Conservation (phyloP, 1,140 invertebrate species). For the Uloborus diversus region DNA sequence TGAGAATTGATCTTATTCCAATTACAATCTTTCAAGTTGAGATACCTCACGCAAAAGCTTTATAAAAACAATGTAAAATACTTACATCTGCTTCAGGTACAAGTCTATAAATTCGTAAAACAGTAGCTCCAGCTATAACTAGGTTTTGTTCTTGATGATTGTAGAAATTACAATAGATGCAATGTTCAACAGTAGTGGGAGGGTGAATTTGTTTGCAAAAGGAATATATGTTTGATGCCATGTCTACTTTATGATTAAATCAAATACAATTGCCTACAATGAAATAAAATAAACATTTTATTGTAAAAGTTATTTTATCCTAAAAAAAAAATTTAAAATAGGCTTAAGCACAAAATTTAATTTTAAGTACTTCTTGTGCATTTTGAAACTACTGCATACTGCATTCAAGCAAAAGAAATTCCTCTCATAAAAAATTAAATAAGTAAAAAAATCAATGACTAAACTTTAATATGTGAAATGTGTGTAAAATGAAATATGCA, state of each 20-base stretch:
- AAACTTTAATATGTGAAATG: background rate
- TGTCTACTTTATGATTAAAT: background rate
- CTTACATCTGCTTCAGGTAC: constrained; percentile 77
- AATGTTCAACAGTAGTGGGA: constrained; percentile 91
- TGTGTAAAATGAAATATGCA: background rate
- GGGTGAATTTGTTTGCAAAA: constrained; percentile 91
- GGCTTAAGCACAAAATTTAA: background rate
- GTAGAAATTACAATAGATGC: constrained; percentile 94
- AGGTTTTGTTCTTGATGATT: constrained; percentile 89
- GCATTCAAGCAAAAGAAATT: background rate
- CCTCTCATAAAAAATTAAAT: background rate
- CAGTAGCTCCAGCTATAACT: constrained; percentile 89
- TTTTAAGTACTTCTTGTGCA: background rate
- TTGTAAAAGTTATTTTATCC: background rate
- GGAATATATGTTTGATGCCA: constrained; percentile 72
- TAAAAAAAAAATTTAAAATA: background rate
- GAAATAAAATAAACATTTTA: background rate
- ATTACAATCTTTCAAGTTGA: too few species aligned
- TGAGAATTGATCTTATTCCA: too few species aligned
- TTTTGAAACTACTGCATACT: background rate
- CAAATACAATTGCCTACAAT: background rate
- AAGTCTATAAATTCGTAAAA: constrained; percentile 89
- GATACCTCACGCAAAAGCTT: too few species aligned
- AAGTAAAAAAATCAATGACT: background rate
- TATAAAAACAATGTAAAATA: background rate